Conservation (phyloP, 2,888 invertebrate genomes). For the Drepana falcataria region DNA sequence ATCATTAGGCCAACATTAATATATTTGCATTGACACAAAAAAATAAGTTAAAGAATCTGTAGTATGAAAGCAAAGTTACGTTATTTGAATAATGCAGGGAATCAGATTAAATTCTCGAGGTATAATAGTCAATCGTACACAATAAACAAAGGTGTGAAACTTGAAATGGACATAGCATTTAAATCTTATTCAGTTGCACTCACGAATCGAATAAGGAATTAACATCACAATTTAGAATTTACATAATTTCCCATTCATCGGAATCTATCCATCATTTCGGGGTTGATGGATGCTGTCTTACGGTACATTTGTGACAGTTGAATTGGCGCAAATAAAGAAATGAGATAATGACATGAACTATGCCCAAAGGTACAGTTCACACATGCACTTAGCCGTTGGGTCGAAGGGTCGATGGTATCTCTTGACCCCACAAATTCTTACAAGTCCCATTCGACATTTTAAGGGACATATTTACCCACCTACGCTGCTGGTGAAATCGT, state of each 20-base stretch:
- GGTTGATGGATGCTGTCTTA: slow-evolving; percentile 51
- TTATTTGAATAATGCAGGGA: background rate
- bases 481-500: slow-evolving; percentile 29
- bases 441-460: background rate
- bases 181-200: slow-evolving; percentile 52
- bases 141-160: slow-evolving; percentile 46
- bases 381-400: slow-evolving; percentile 56
- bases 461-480: slow-evolving; percentile 18
- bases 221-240: slow-evolving; percentile 69
- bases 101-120: background rate
- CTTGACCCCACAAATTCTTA: slow-evolving; percentile 8
- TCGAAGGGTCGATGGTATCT: slow-evolving; percentile 34
- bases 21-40: no score
- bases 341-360: slow-evolving; percentile 34
- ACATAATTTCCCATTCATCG: slow-evolving; percentile 66
- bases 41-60: background rate
- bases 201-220: slow-evolving; percentile 53
- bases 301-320: slow-evolving; percentile 71
- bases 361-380: slow-evolving; percentile 61
- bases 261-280: slow-evolving; percentile 57
- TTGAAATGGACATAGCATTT: slow-evolving; percentile 44
- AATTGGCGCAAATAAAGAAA: slow-evolving; percentile 58
- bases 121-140: background rate
- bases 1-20: no score
- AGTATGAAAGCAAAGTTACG: background rate